A percentile compares a stretch with the other conserved stretches of the same genome.
Evolutionary conservation across 1,140 invertebrate species (phyloP).

Genomic region (Battus philenor): DNA sequence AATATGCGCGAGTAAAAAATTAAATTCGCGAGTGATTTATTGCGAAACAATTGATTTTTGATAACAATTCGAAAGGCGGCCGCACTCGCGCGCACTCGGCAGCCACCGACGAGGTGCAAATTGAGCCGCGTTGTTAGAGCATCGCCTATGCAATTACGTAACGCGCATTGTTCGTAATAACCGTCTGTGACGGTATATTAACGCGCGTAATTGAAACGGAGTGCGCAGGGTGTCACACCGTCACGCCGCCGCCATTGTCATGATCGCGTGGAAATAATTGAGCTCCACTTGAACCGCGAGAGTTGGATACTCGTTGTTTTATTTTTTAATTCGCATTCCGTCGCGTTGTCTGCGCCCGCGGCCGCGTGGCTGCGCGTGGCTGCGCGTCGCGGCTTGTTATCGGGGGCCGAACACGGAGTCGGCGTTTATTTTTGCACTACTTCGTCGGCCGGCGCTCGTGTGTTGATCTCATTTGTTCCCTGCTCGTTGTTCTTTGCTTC

Average conservation of each 20-base stretch:
- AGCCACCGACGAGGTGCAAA: constrained; percentile 8
- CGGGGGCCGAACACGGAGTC: not conserved
- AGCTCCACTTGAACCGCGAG: not conserved
- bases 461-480: not conserved
- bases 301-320: not conserved
- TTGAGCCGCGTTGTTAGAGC: constrained; percentile 14
- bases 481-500: too few relatives aligned
- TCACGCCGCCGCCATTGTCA: constrained; percentile 10
- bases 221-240: constrained; percentile 9
- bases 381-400: not conserved
- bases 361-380: not conserved
- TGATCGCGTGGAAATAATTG: constrained; percentile 15
- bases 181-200: constrained; percentile 12
- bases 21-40: too few relatives aligned
- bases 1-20: too few relatives aligned
- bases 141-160: constrained; percentile 6
- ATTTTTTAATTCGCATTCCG: not conserved
- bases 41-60: too few relatives aligned
- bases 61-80: too few relatives aligned
- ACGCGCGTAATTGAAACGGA: constrained; percentile 13
- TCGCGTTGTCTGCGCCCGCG: not conserved
- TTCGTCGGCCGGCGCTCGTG: not conserved
- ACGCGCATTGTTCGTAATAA: constrained; percentile 11
- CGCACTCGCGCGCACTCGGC: too few relatives aligned
- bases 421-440: not conserved